A percentile compares a stretch with the other conserved stretches of the same genome.
phyloP scores from a whole-genome alignment of 2,888 invertebrate genomes.

The Trichopria drosophilae region DNA sequence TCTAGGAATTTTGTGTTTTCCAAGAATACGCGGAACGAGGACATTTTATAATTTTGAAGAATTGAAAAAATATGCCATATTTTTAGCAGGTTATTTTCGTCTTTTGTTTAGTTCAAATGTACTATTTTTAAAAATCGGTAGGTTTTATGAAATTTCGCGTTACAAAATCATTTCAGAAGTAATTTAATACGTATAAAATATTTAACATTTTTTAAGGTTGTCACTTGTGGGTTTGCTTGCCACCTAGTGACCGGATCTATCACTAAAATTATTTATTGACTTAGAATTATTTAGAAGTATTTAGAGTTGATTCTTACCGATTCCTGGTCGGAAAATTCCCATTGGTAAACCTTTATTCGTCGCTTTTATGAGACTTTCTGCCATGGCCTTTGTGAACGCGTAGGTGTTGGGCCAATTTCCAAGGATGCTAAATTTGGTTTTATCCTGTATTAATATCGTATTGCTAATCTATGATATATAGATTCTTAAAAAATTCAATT shows the following conservation, averaged over 20 bases:
- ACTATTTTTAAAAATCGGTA: too few species aligned
- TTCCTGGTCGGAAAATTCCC: slow-evolving; percentile 79
- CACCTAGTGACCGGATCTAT: background rate
- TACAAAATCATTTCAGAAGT: too few species aligned
- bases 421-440: slow-evolving; percentile 47
- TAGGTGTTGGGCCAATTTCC: slow-evolving; percentile 82
- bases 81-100: too few species aligned
- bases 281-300: background rate
- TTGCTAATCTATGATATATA: too few species aligned
- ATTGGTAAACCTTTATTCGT: slow-evolving; percentile 68
- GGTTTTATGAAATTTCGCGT: too few species aligned
- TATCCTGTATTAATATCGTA: slow-evolving; percentile 24
- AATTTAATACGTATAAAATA: too few species aligned
- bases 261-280: too few species aligned
- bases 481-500: background rate
- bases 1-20: background rate
- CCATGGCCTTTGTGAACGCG: slow-evolving; percentile 83
- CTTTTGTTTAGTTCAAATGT: too few species aligned
- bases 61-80: too few species aligned
- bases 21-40: too few species aligned
- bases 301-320: slow-evolving; percentile 62
- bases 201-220: background rate
- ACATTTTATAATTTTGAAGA: too few species aligned
- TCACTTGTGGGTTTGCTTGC: background rate
- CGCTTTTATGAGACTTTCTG: slow-evolving; percentile 69